Percentiles rank a stretch among this genome's conserved stretches.
Conservation (phyloP, 2,113 vertebrate genomes). For the Pachyramphus minor region DNA sequence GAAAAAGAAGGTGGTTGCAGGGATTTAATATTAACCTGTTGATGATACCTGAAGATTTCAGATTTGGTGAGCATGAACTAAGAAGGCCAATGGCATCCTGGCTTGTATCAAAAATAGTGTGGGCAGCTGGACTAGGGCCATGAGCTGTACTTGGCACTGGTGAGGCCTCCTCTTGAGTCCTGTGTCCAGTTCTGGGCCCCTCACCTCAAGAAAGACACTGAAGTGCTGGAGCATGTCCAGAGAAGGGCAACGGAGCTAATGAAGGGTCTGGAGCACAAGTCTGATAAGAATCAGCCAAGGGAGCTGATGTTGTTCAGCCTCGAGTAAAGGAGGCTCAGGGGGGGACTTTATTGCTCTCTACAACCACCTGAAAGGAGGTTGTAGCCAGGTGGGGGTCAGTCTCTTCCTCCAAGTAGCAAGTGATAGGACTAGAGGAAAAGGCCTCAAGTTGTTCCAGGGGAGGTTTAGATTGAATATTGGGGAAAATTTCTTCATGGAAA, state of each 20-base stretch:
- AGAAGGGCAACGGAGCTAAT: rapidly evolving
- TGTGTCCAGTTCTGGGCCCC: background rate
- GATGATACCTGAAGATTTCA: background rate
- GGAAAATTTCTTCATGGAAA: background rate
- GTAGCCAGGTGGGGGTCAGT: background rate
- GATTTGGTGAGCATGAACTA: background rate
- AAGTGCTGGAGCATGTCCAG: background rate
- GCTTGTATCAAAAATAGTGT: background rate
- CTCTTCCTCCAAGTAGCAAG: background rate
- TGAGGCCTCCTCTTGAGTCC: background rate
- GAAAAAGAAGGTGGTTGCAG: background rate
- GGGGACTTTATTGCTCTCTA: background rate
- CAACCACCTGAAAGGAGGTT: background rate
- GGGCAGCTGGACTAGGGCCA: background rate
- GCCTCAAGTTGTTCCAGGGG: background rate
- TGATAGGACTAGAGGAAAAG: background rate
- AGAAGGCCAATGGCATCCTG: background rate
- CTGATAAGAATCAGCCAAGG: background rate
- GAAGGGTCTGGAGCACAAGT: background rate
- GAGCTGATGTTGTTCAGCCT: background rate
- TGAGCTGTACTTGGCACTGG: background rate
- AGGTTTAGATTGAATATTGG: background rate
- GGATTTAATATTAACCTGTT: background rate
- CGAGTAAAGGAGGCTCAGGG: background rate
- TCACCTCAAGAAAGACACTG: background rate